Evolutionary conservation across 2,113 vertebrate genomes (phyloP), one percentile per base, ranked within the genome.

Genomic region (Microtus pennsylvanicus): DNA sequence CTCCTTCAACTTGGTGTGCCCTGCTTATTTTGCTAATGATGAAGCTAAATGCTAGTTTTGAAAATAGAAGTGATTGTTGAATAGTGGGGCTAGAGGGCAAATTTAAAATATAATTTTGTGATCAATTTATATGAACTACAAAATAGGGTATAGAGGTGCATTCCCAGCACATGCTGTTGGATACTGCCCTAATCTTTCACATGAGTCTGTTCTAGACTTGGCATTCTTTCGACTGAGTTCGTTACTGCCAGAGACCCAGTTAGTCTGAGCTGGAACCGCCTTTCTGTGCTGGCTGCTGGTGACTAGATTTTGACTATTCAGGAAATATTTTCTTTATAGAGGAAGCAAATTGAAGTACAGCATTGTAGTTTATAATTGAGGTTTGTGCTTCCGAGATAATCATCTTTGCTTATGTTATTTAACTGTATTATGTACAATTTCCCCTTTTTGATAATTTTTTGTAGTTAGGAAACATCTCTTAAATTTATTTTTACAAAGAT

Each of bases 401-500:
- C 94, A 63, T 85, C 17, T 90, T 92, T 76, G 22, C 42, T 89
- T 52, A 38, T 47, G 16, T 72, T 63, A 42, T 67, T 65, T 82
- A 93, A 88, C 8, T 96, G 2, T 47, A n/a, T 55, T 87, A 19
- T 21, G n/a, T 80, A 38, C 88, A 38, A 80, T 89, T 87, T 94
- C 8, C n/a, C 5, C 19, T 72, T 52, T 58, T 58, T 58, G 58
- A 2, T 58, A 47, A n/a, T 55, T 77, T 70, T 91, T 83, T 12
- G 35, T 77, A 67, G 30, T 96, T 61, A 91, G 35, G 88, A 93
- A 88, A 75, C 19, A 75, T 86, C 50, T 52, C 4, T 80, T 74
- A 74, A 77, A 63, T 94, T 90, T 90, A 83, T 78, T 90, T 47
- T 85, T 83, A 50, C 16, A 70, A 81, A 90, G 52, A n/a, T 88